Evolutionary conservation across 53 echinoderm and acorn worm species (phyloP), one percentile per base, ranked within the genome.

Genomic region (Stichopus horrens): DNA sequence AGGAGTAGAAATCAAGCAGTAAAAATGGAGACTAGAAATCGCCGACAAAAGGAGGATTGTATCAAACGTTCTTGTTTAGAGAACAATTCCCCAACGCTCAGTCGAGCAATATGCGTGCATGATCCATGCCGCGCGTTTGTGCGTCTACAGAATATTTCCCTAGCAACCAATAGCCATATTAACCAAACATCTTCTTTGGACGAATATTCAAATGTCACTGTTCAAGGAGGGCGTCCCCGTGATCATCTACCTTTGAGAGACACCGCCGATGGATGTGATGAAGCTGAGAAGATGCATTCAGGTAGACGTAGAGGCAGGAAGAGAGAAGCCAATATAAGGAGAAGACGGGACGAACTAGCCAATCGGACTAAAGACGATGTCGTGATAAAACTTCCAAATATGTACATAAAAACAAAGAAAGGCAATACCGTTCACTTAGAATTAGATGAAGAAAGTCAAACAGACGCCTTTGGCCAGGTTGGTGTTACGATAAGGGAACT

Each of bases 41-140:
- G 71, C 4, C 14, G 18, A 71, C 7, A n/a, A 7, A 6, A 20
- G 71, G 71, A 18, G 7, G 16, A 63, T 11, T 8, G 19, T 14
- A 53, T 53, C n/a, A 56, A 81, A 56, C 57, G 8, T 53, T 58
- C 81, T 56, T 81, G 81, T 58, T 21, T 81, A 57, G 58, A 57
- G 57, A 53, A 20, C 5, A 7, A 56, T 55, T 21, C 53, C 3
- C 21, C 19, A 81, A 21, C 56, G 16, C 21, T 57, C 6, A n/a
- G 57, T 9, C 58, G 18, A 71, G 19, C 5, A 71, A 18, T 71
- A 21, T 81, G 81, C 57, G 21, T 20, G 8, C 81, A 81, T 57
- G 81, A 81, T 8, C 21, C n/a, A 19, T 81, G 81, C 57, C 81
- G 81, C 57, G 81, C 21, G 54, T 81, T 81, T 58, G 21, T 22